These are phyloP conservation scores for Tetropium fuscum DNA, from an alignment of 2,888 invertebrate genomes.

Conservation along the genomic window DNA sequence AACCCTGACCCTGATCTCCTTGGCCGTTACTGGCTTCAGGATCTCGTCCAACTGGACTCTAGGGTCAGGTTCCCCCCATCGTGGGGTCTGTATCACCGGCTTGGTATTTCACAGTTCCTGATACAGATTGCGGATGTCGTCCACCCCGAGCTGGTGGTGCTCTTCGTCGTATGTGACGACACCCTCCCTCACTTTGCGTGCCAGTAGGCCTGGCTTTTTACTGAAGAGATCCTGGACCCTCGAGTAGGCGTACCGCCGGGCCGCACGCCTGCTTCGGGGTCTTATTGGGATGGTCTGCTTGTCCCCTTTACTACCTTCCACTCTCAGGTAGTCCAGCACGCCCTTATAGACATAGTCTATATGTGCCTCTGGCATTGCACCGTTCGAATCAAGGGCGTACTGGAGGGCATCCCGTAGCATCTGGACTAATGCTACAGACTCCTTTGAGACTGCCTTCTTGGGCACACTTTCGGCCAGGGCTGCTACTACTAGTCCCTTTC, in stretches of 20 bases:
- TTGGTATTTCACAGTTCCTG: conserved; percentile 46
- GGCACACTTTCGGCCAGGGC: background rate
- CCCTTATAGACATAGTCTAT: conserved; percentile 29
- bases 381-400: conserved; percentile 7
- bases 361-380: conserved; percentile 36
- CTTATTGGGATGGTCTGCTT: conserved; percentile 17
- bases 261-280: conserved; percentile 18
- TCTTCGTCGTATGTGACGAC: conserved; percentile 37
- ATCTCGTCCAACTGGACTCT: too few relatives aligned
- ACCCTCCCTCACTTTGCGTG: conserved; percentile 47
- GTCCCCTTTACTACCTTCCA: conserved; percentile 30
- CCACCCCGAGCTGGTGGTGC: background rate
- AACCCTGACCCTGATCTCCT: conserved; percentile 39
- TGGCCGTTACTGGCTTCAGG: too few relatives aligned
- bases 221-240: conserved; percentile 53
- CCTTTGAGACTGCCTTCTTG: background rate
- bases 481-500: background rate
- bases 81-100: conserved; percentile 40
- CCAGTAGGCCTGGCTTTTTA: conserved; percentile 50
- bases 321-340: conserved; percentile 11
- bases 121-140: conserved; percentile 45
- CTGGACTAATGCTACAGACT: conserved; percentile 12
- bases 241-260: conserved; percentile 47
- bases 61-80: conserved; percentile 18
- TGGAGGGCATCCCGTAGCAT: conserved; percentile 28